Percentiles rank a stretch among this genome's conserved stretches.
Evolutionary conservation across 2,888 invertebrate species (phyloP).

Genomic region (Dicycla oo): DNA sequence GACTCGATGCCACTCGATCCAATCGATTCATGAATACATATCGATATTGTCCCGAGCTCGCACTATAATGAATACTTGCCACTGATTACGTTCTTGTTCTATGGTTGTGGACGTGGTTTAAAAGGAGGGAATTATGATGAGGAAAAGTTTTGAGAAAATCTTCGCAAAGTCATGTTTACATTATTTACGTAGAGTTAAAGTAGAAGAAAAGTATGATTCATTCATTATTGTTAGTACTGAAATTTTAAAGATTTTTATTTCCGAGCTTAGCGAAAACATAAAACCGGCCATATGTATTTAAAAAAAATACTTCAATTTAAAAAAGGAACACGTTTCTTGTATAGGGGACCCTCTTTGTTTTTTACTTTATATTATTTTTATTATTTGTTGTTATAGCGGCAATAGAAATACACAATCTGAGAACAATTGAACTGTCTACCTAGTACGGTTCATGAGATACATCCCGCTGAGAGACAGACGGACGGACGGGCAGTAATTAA

Average conservation of each 20-base stretch:
- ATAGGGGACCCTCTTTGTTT: no score
- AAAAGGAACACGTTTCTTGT: no score
- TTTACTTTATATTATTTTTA: no score
- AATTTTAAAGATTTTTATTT: background rate
- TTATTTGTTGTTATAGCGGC: no score
- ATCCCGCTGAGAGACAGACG: no score
- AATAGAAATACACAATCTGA: no score
- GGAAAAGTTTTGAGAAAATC: slow-evolving; percentile 16
- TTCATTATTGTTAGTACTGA: background rate
- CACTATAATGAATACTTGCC: slow-evolving; percentile 66
- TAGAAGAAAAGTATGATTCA: no score
- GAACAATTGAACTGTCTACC: no score
- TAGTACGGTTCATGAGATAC: no score
- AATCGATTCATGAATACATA: slow-evolving; percentile 83
- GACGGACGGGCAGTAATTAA: no score
- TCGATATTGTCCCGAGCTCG: slow-evolving; percentile 57
- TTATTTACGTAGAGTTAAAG: background rate
- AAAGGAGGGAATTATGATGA: background rate
- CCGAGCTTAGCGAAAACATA: background rate
- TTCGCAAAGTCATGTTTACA: slow-evolving; percentile 3
- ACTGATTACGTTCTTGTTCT: slow-evolving; percentile 59
- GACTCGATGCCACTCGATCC: slow-evolving; percentile 69
- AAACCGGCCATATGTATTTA: background rate
- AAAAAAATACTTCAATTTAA: no score
- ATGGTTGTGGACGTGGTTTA: slow-evolving; percentile 36